phyloP scores from a whole-genome alignment of 2,888 invertebrate genomes.

The Megalurothrips usitatus region DNA sequence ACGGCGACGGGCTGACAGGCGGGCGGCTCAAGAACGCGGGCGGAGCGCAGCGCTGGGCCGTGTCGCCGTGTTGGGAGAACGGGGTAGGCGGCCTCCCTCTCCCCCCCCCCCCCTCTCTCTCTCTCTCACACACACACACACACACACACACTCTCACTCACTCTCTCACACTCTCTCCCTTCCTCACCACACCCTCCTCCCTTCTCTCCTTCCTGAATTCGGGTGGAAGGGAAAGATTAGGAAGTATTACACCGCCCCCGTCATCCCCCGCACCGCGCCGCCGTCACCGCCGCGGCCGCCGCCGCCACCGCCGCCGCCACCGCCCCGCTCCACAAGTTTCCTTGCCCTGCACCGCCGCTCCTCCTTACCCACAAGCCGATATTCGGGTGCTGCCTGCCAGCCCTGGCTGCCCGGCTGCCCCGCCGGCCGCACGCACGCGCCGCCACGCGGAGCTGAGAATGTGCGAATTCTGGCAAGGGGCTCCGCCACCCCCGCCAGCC shows the following conservation, averaged over 20 bases:
- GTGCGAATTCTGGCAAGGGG: background rate
- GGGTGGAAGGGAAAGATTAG: constrained; percentile 24
- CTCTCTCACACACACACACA: too few relatives aligned
- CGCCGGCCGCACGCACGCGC: too few relatives aligned
- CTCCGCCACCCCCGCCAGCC: background rate
- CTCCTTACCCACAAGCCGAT: constrained; percentile 12
- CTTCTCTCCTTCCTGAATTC: constrained; percentile 9
- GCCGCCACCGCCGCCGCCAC: too few relatives aligned
- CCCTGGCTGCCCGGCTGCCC: too few relatives aligned
- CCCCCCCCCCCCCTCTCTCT: background rate
- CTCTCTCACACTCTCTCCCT: too few relatives aligned
- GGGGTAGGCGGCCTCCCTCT: background rate
- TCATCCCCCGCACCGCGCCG: background rate
- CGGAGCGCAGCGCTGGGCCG: background rate
- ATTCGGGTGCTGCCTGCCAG: background rate
- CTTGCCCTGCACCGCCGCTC: background rate
- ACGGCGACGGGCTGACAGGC: too few relatives aligned
- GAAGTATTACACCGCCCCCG: constrained; percentile 12
- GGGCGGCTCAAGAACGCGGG: background rate
- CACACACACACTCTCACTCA: too few relatives aligned
- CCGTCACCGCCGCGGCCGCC: background rate
- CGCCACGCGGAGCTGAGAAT: background rate
- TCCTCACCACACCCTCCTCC: background rate
- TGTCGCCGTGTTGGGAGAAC: background rate
- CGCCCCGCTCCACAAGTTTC: background rate